Percentiles rank a stretch among this genome's conserved stretches.
phyloP scores from a whole-genome alignment of 2,797 vertebrate species.

The Gymnocypris eckloni region DNA sequence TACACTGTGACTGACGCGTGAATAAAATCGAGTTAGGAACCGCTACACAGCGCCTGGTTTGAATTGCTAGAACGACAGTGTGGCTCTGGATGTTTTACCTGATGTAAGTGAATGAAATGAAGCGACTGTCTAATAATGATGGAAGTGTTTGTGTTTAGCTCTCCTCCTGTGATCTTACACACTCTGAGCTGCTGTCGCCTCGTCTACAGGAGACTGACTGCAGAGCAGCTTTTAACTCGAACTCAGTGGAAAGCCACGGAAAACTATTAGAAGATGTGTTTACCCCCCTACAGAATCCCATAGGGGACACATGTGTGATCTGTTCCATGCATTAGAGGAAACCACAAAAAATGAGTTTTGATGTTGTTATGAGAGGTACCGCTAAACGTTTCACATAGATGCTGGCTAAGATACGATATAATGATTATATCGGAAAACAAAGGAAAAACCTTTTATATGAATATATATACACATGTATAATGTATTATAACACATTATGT shows the following conservation, averaged over 20 bases:
- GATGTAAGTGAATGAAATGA: slow-evolving; percentile 12
- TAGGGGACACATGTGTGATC: neutral
- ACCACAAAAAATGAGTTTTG: neutral
- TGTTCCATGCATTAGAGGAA: neutral
- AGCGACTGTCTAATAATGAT: slow-evolving; percentile 6
- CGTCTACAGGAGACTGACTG: neutral
- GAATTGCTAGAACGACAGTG: neutral
- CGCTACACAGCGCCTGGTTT: neutral
- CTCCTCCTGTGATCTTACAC: slow-evolving; percentile 7
- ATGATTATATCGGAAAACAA: too few species aligned
- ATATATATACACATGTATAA: too few species aligned
- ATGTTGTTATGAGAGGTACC: neutral
- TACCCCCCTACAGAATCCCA: too few species aligned
- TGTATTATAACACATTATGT: too few species aligned
- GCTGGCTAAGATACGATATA: too few species aligned
- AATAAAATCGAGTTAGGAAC: neutral
- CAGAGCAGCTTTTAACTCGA: neutral
- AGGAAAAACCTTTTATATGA: too few species aligned
- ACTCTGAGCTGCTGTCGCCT: neutral
- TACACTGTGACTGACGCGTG: slow-evolving; percentile 4
- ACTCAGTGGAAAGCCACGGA: neutral
- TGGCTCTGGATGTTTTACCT: slow-evolving; percentile 11
- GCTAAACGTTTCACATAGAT: neutral
- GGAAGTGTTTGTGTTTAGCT: slow-evolving; percentile 1
- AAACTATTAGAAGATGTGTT: neutral